Conservation (phyloP, 1,140 invertebrate genomes). For the Lepidurus packardi region DNA sequence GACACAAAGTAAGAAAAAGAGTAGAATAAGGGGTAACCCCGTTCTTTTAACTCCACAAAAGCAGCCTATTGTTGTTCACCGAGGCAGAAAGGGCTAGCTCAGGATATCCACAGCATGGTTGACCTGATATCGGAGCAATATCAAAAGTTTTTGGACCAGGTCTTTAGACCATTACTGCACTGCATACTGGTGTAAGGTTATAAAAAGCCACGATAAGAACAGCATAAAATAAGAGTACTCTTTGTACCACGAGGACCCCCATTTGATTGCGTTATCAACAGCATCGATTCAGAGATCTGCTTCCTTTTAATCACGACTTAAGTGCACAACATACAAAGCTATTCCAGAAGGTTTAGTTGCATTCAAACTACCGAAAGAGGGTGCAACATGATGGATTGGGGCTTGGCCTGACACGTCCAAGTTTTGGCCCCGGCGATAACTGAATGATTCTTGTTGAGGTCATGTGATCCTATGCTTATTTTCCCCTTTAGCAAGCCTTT, state of each 20-base stretch:
- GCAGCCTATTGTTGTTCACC: background rate
- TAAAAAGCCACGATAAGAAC: background rate
- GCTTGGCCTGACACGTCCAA: too few species aligned
- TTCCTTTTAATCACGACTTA: background rate
- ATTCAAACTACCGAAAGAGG: background rate
- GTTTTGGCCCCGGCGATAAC: background rate
- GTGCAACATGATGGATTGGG: background rate
- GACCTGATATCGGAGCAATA: background rate
- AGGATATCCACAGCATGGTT: slow-evolving; percentile 2
- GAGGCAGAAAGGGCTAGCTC: slow-evolving; percentile 17
- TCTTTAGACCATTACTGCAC: background rate
- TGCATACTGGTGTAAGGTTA: background rate
- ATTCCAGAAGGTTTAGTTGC: background rate
- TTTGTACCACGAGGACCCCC: background rate
- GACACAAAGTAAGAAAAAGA: slow-evolving; percentile 14
- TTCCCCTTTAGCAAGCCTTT: background rate
- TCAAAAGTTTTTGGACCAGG: background rate
- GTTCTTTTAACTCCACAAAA: slow-evolving; percentile 19
- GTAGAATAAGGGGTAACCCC: background rate
- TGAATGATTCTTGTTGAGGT: background rate
- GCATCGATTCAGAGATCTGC: background rate
- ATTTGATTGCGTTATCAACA: slow-evolving; percentile 1
- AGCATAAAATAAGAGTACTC: background rate
- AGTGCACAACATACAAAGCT: background rate
- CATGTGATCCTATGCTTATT: background rate